A percentile compares a stretch with the other conserved stretches of the same genome.
Conservation (phyloP, 1,140 invertebrate species). For the Drosophila murphyi region DNA sequence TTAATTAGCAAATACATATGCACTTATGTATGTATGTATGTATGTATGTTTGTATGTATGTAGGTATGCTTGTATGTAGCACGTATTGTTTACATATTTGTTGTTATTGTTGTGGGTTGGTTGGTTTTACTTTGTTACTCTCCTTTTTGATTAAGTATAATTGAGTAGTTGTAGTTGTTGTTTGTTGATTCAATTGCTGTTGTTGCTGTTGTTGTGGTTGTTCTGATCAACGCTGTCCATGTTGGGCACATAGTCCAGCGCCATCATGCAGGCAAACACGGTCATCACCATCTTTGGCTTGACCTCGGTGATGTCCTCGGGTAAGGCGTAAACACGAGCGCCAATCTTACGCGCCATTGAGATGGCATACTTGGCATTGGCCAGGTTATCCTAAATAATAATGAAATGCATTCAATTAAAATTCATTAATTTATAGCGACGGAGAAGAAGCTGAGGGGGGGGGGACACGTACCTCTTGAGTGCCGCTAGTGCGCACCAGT, state of each 20-base stretch:
- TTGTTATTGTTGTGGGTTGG: conserved; percentile 16
- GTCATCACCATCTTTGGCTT: conserved; percentile 99
- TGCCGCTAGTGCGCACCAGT: conserved; percentile 91
- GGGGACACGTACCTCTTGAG: conserved; percentile 89
- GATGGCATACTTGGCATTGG: conserved; percentile 99
- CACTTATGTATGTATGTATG: conserved; percentile 5
- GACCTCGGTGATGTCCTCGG: conserved; percentile 99
- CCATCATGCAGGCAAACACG: conserved; percentile 99
- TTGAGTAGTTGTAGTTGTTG: conserved; percentile 32
- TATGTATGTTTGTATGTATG: conserved; percentile 16
- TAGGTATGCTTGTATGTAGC: background rate
- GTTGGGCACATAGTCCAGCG: conserved; percentile 95
- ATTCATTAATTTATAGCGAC: no score
- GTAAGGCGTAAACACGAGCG: conserved; percentile 98
- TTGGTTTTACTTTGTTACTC: conserved; percentile 25
- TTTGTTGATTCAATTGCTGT: conserved; percentile 53
- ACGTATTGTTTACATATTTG: conserved; percentile 21
- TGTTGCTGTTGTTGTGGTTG: conserved; percentile 76
- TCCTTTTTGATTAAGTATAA: conserved; percentile 28
- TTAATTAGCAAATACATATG: conserved; percentile 34
- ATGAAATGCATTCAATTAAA: background rate
- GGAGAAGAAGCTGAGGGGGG: no score
- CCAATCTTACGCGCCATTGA: conserved; percentile 98
- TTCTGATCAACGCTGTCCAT: conserved; percentile 87
- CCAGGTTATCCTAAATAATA: conserved; percentile 92